Conservation (phyloP, 2,797 vertebrate genomes). For the Pseudotriccus pelzelni region DNA sequence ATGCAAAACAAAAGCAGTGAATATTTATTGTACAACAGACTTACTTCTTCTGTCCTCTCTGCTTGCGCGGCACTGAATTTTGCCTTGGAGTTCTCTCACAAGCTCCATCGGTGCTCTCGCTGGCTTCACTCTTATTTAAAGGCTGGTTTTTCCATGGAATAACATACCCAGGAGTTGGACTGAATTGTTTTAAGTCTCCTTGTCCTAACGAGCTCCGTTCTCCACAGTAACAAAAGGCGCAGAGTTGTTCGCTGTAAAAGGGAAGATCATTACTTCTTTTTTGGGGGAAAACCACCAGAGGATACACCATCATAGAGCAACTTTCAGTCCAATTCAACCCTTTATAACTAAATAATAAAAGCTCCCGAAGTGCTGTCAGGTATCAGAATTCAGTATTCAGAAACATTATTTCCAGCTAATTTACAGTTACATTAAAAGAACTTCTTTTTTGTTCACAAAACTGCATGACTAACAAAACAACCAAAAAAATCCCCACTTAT, state of each 20-base stretch:
- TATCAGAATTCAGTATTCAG: neutral
- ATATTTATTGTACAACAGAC: neutral
- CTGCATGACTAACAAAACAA: neutral
- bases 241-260: conserved; percentile 85
- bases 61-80: conserved; percentile 67
- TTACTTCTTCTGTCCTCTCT: conserved; percentile 85
- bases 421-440: neutral
- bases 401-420: neutral
- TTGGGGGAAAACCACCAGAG: neutral
- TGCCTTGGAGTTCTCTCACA: conserved; percentile 78
- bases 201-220: conserved; percentile 95
- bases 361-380: neutral
- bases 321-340: neutral
- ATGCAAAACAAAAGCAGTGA: neutral
- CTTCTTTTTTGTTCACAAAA: neutral
- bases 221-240: conserved; percentile 97
- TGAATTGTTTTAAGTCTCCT: conserved; percentile 91
- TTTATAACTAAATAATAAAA: neutral
- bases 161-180: conserved; percentile 82
- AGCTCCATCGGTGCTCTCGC: conserved; percentile 79
- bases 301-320: neutral
- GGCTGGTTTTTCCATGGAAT: conserved; percentile 75
- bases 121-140: conserved; percentile 66
- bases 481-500: neutral
- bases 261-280: conserved; percentile 12